Evolutionary conservation across 2,888 invertebrate species (phyloP), one percentile per base, ranked within the genome.

Genomic region (Copidosoma aretas): DNA sequence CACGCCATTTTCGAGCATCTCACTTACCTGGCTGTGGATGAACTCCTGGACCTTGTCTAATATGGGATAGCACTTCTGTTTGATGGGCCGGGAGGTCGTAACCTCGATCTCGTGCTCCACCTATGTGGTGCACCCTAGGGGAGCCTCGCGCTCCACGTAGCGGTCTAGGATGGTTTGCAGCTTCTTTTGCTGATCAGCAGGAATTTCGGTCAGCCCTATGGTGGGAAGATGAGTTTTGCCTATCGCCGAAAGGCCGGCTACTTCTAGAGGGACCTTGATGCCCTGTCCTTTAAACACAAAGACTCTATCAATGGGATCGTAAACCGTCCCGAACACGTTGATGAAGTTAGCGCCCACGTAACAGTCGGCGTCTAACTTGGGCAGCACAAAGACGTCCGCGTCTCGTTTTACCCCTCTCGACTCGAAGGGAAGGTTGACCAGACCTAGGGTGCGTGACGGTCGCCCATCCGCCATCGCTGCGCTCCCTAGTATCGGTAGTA

Each of bases 1-100:
- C n/a, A n/a, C n/a, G n/a, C n/a, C n/a, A 1, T 54, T 67, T 15
- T 5, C 19, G 12, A 64, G 25, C n/a, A 58, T 21, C 10, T 39
- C 25, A 17, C 15, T 17, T 0, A 62, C 75, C 17, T 66, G 60
- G 0, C 10, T 19, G 0, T 59, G 41, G 15, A 68, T 61, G 10
- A 19, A 41, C 14, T 63, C 63, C 22, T 24, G 57, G 1, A 60
- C 21, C 17, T 24, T 57, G 1, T 46, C 49, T 5, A 56, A 22
- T 43, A n/a, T n/a, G n/a, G n/a, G n/a, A n/a, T n/a, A n/a, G n/a
- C n/a, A 60, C 22, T 32, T 15, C 21, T 70, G 66, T n/a, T 66
- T 70, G 19, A 66, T 63, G 0, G 65, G 54, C 14, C 10, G 3
- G 1, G 8, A 32, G 32, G 32, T 32, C 8, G 32, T 32, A 32